Conservation (phyloP, 2,888 invertebrate species). For the Temnothorax rugatulus region DNA sequence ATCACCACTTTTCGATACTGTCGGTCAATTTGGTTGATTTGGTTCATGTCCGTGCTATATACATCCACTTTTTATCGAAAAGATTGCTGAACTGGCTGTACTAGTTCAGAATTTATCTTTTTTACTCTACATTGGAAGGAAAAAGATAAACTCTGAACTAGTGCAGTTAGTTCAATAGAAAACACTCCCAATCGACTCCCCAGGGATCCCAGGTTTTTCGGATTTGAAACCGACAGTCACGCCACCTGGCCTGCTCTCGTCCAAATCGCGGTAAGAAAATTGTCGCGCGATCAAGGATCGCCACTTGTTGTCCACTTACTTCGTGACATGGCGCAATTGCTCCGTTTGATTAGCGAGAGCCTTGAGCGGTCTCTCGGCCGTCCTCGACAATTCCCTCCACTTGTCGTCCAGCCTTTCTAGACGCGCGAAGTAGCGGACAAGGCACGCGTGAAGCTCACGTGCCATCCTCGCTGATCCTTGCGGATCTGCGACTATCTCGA, state of each 20-base stretch:
- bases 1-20: no score
- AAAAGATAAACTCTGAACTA: no score
- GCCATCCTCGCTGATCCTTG: slow-evolving; percentile 22
- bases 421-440: slow-evolving; percentile 76
- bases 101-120: no score
- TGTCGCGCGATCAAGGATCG: background rate
- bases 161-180: no score
- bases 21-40: no score
- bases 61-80: no score
- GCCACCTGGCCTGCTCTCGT: background rate
- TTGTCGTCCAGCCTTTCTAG: slow-evolving; percentile 72
- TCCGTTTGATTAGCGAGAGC: slow-evolving; percentile 78
- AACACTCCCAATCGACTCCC: no score
- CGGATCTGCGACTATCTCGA: no score
- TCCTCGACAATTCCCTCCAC: slow-evolving; percentile 71
- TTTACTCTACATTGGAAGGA: no score
- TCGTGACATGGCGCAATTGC: slow-evolving; percentile 76
- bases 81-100: no score
- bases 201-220: no score
- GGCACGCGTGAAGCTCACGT: slow-evolving; percentile 74
- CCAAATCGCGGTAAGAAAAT: slow-evolving; percentile 52
- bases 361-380: slow-evolving; percentile 64
- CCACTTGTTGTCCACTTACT: slow-evolving; percentile 57
- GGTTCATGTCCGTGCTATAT: no score
- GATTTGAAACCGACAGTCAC: background rate